Conservation (phyloP, 1,140 invertebrate species). For the Listronotus oregonensis region DNA sequence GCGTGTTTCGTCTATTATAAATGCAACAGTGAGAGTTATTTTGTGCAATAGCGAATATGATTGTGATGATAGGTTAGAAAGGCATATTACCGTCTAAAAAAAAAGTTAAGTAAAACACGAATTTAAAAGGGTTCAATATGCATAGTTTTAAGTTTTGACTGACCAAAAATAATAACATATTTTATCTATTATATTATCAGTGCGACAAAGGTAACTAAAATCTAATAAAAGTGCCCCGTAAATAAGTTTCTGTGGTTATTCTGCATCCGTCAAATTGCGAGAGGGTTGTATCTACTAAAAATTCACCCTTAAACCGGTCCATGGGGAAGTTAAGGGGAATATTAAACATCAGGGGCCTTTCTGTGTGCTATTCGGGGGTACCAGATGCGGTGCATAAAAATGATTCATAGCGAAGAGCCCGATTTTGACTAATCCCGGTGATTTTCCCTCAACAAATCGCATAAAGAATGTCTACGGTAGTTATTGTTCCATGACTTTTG, state of each 20-base stretch:
- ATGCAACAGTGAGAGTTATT: too few relatives aligned
- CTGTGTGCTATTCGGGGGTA: constrained; percentile 21
- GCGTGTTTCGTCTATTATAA: too few relatives aligned
- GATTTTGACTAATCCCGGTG: constrained; percentile 31
- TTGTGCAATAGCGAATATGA: too few relatives aligned
- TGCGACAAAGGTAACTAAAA: background rate
- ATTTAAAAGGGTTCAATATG: too few relatives aligned
- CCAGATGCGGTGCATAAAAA: constrained; percentile 39
- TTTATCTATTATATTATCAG: too few relatives aligned
- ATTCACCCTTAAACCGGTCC: constrained; percentile 36
- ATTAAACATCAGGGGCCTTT: constrained; percentile 25
- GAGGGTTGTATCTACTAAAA: constrained; percentile 30
- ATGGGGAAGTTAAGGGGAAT: constrained; percentile 36
- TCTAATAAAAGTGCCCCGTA: constrained; percentile 11
- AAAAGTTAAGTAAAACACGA: too few relatives aligned
- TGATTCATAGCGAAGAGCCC: constrained; percentile 33
- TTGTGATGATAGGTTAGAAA: too few relatives aligned
- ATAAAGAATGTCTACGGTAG: constrained; percentile 27
- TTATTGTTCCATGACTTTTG: constrained; percentile 21
- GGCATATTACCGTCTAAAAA: too few relatives aligned
- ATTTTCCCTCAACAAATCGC: constrained; percentile 23
- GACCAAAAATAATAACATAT: too few relatives aligned
- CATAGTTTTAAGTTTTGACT: too few relatives aligned
- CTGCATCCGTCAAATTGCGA: background rate
- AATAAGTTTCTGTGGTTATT: constrained; percentile 21